Evolutionary conservation across 2,113 vertebrate genomes (phyloP).

Genomic region (Orientallactaga bullata): DNA sequence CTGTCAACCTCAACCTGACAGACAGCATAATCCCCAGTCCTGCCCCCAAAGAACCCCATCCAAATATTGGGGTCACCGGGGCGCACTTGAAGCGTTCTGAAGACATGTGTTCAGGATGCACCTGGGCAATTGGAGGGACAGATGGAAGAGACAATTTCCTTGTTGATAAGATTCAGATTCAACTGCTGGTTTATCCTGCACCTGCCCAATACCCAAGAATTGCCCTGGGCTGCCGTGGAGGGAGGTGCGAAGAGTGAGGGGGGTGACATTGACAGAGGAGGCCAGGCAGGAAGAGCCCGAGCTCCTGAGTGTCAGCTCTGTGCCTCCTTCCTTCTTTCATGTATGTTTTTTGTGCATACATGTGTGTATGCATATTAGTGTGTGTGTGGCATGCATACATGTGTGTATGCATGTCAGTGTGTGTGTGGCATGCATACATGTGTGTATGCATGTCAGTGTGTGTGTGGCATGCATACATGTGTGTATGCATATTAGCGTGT

Average conservation of each 20-base stretch:
- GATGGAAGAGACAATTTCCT: conserved; percentile 45
- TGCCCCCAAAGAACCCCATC: conserved; percentile 42
- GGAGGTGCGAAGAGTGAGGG: fast-evolving
- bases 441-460: too few species aligned
- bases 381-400: too few species aligned
- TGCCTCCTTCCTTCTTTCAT: too few species aligned
- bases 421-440: too few species aligned
- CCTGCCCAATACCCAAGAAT: background rate
- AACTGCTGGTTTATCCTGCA: background rate
- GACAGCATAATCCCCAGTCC: conserved; percentile 57
- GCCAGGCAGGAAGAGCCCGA: background rate
- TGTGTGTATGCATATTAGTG: too few species aligned
- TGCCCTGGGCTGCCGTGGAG: background rate
- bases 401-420: too few species aligned
- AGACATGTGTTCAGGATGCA: conserved; percentile 68
- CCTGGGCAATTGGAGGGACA: conserved; percentile 55
- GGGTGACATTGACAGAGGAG: background rate
- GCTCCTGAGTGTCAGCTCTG: too few species aligned
- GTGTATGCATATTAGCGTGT: too few species aligned
- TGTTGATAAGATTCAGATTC: conserved; percentile 34
- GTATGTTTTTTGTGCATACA: too few species aligned
- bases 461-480: too few species aligned
- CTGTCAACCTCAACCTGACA: conserved; percentile 44
- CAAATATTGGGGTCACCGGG: conserved; percentile 76
- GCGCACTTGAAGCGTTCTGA: conserved; percentile 8